Base-by-base conservation (phyloP, 2,888 invertebrate species). In the Cyclophora punctaria region DNA sequence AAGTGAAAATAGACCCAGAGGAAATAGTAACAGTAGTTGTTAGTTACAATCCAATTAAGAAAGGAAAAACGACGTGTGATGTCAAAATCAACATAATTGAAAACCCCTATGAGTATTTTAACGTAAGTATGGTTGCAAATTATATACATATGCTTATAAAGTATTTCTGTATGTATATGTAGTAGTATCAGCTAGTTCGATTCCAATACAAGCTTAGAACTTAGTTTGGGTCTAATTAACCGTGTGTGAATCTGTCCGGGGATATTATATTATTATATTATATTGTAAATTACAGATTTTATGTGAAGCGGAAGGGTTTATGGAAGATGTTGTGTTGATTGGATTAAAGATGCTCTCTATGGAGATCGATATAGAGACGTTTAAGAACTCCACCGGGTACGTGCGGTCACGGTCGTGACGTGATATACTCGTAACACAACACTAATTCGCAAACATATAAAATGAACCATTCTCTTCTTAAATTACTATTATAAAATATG, bases 241-340 rank as follows among this genome's bases (percentile, higher is more conserved):
- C 20, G 20, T 20, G 20, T 20, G 20, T 20, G 20, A 20, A 20
- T 20, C 2, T 20, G 20, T 20, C 20, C 20, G 20, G 20, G 20
- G 1, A 2, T 20, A 20, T 20, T 20, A 20, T 33, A 4, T 44
- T 45, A 40, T 5, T 20, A 33, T 49, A 41, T 41, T n/a, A 44
- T 43, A 6, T 48, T 35, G 46, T 57, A 48, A 43, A 45, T 63
- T 56, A 3, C 50, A 88, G 88, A 65, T 87, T 33, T 50, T 78
- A 34, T 87, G 87, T 63, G 83, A 86, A 67, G 84, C 76, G 4
- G 87, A 88, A 69, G 80, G 85, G 0, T 87, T 88, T 58, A 80
- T 83, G 74, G 88, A 86, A 69, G 87, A 88, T 58, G 80, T 88
- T 2, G 79, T 86, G 56, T 60, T 88, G 47, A 55, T 78, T 42